Evolutionary conservation across 2,113 vertebrate genomes (phyloP).

Genomic region (Coregonus clupeaformis): DNA sequence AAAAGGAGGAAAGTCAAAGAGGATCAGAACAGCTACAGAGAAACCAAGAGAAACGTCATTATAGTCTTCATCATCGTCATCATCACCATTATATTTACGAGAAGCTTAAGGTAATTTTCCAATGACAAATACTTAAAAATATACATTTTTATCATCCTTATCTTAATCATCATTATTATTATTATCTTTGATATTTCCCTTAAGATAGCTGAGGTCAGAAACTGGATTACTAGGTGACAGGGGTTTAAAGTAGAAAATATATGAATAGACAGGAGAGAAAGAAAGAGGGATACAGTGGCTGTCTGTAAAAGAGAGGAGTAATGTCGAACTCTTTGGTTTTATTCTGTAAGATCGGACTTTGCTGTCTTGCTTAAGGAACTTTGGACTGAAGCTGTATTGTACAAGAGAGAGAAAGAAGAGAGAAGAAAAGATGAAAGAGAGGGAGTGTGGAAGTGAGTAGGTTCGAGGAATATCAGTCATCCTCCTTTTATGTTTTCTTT

Average conservation of each 20-base stretch:
- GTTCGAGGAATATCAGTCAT: conserved; percentile 47
- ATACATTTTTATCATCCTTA: conserved; percentile 74
- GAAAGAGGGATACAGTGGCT: not conserved
- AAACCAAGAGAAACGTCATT: conserved; percentile 77
- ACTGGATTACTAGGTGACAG: conserved; percentile 72
- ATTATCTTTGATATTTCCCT: conserved; percentile 72
- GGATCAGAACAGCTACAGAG: conserved; percentile 75
- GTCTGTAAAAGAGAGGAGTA: conserved; percentile 63
- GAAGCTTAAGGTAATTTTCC: conserved; percentile 72
- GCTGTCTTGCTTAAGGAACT: conserved; percentile 68
- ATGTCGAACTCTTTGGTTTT: conserved; percentile 80
- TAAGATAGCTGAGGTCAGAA: conserved; percentile 78
- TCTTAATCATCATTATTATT: conserved; percentile 61
- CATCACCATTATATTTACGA: conserved; percentile 61
- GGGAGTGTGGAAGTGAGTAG: conserved; percentile 42
- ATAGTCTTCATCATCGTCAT: conserved; percentile 63
- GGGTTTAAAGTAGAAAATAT: conserved; percentile 18
- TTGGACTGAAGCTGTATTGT: conserved; percentile 76
- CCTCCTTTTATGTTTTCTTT: conserved; percentile 28
- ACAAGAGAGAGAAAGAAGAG: conserved; percentile 19
- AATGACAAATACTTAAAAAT: conserved; percentile 82
- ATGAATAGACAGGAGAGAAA: conserved; percentile 6
- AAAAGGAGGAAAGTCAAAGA: conserved; percentile 71
- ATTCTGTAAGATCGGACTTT: conserved; percentile 73
- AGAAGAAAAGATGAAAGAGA: conserved; percentile 24